Base-by-base conservation (phyloP, 2,113 vertebrate species). In the Lepisosteus osseus region DNA sequence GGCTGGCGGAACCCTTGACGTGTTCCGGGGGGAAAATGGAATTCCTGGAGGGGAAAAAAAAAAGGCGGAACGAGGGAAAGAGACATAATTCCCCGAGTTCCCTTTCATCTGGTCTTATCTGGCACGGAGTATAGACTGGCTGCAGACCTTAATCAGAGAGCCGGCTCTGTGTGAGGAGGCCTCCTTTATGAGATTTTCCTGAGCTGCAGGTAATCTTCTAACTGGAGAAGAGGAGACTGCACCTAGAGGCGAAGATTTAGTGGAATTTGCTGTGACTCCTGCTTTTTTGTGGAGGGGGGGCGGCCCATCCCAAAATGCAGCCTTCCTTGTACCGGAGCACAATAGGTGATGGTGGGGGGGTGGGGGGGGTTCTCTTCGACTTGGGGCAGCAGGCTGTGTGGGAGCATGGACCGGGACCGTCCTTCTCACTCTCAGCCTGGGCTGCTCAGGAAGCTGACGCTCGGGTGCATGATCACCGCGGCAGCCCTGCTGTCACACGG, bases 151-250 rank as follows among this genome's bases (percentile, higher is more conserved):
- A 67, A 72, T 75, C 71, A 75, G 67, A 67, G 56, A 17, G 54
- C 54, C 7, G 15, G 41, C 54, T 45, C 63, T 40, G 66, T 40
- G 15, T 56, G 14, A 13, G 9, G 11, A 64, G 7, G 47, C 42
- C 41, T 15, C n/a, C 61, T 69, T 67, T 69, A n/a, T 72, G 65
- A n/a, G 61, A 57, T 64, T 62, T 54, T 68, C 67, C 80, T 74
- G 82, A 80, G 72, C 68, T 86, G 83, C 84, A 90, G 83, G 89
- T 91, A 90, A 89, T 88, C 86, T 73, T 82, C 84, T 87, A 84
- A 83, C 83, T 68, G 68, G 74, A 79, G 76, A 79, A 76, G 76
- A 76, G 75, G 74, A 56, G 77, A 80, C 76, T 70, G 74, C 78
- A 65, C 73, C 79, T 40, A 29, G 64, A 71, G 74, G 72, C 42